These are phyloP conservation scores for Silurus aristotelis DNA, from an alignment of 2,797 vertebrate species.

Conservation along the genomic window DNA sequence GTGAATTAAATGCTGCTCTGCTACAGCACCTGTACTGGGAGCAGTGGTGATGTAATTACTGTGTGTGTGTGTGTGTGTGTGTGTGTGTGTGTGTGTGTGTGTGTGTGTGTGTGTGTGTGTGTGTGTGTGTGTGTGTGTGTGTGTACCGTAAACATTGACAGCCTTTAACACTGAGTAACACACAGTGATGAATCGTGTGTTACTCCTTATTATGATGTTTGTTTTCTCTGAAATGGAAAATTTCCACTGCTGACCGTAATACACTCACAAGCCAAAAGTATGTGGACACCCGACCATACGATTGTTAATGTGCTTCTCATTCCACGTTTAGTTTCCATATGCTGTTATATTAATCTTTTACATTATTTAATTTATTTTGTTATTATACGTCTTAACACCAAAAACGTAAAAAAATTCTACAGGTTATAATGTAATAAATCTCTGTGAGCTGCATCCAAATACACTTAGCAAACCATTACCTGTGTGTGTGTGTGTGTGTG, in stretches of 20 bases:
- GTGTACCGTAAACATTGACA: not conserved
- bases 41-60: conserved; percentile 3
- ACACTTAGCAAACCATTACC: no score
- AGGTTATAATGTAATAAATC: no score
- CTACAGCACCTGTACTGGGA: conserved; percentile 4
- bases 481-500: not conserved
- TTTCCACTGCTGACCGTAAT: not conserved
- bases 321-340: no score
- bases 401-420: no score
- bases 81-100: conserved; percentile 16
- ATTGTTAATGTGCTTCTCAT: no score
- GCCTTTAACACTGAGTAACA: not conserved
- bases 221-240: not conserved
- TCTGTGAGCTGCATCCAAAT: no score
- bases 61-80: not conserved
- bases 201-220: not conserved
- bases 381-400: no score
- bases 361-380: no score
- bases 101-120: conserved; percentile 14
- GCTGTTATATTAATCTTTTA: no score
- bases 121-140: conserved; percentile 11
- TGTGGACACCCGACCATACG: no score
- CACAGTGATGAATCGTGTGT: not conserved
- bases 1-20: conserved; percentile 5
- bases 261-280: no score